Conservation (phyloP, 2,888 invertebrate genomes). For the Chironomus tentans region DNA sequence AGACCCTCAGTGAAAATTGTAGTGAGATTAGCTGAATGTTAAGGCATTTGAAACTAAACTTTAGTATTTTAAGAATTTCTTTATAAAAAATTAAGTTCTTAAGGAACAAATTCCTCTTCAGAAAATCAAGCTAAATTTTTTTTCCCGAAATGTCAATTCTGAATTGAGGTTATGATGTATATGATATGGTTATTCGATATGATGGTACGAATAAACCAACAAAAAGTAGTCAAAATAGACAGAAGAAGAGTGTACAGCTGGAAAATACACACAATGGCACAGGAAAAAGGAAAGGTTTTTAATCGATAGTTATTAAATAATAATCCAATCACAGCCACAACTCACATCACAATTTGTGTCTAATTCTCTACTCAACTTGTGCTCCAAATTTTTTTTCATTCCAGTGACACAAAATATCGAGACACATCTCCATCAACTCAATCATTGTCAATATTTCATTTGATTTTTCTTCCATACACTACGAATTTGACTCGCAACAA, state of each 20-base stretch:
- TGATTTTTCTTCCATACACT: background rate
- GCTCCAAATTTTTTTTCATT: background rate
- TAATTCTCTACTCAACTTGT: background rate
- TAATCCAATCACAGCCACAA: constrained; percentile 16
- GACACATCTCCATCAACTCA: constrained; percentile 16
- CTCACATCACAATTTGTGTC: constrained; percentile 17
- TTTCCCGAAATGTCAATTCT: background rate
- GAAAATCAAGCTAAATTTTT: too few relatives aligned
- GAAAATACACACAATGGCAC: too few relatives aligned
- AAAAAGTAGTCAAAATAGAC: background rate
- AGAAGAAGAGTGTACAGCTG: too few relatives aligned
- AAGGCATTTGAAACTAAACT: too few relatives aligned
- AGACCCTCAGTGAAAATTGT: too few relatives aligned
- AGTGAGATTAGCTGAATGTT: too few relatives aligned
- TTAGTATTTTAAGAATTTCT: too few relatives aligned
- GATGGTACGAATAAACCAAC: background rate
- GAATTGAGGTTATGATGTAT: background rate
- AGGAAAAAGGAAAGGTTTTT: background rate
- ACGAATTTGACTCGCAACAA: too few relatives aligned
- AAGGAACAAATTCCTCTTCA: too few relatives aligned
- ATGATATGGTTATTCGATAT: background rate
- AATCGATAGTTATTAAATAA: constrained; percentile 24
- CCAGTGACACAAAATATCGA: constrained; percentile 2
- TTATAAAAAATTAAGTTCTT: too few relatives aligned
- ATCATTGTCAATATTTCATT: constrained; percentile 15